phyloP scores from a whole-genome alignment of 30 jellyfish, hydroid and myxozoan genomes.

The Morbakka virulenta region DNA sequence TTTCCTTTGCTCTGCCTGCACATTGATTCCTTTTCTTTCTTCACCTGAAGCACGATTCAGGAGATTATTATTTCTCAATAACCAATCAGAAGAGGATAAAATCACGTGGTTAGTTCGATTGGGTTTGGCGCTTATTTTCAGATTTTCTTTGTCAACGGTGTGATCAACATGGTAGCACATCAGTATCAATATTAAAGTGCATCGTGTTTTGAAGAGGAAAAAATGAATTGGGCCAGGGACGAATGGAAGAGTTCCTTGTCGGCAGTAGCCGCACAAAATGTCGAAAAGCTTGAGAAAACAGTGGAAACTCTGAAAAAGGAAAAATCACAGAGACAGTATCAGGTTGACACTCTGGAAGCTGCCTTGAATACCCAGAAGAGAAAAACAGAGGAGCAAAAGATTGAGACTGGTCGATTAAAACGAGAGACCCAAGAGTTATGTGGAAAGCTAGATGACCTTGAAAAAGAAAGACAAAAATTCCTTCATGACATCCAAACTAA shows the following conservation, averaged over 20 bases:
- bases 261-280: slow-evolving; percentile 59
- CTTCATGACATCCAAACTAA: slow-evolving; percentile 76
- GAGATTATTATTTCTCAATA: too few relatives aligned
- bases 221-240: slow-evolving; percentile 95
- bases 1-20: too few relatives aligned
- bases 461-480: slow-evolving; percentile 46
- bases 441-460: slow-evolving; percentile 36
- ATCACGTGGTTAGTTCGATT: too few relatives aligned
- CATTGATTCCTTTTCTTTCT: too few relatives aligned
- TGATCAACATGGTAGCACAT: too few relatives aligned
- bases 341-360: slow-evolving; percentile 72
- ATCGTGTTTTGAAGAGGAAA: too few relatives aligned
- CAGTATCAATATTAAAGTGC: too few relatives aligned
- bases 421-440: slow-evolving; percentile 61
- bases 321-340: slow-evolving; percentile 62
- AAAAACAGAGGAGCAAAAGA: slow-evolving; percentile 73
- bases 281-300: slow-evolving; percentile 61
- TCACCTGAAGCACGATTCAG: too few relatives aligned
- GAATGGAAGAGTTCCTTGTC: slow-evolving; percentile 89
- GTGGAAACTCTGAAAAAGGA: slow-evolving; percentile 71
- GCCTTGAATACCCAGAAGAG: slow-evolving; percentile 66
- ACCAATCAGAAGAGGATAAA: too few relatives aligned
- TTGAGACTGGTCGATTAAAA: slow-evolving; percentile 15
- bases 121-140: too few relatives aligned
- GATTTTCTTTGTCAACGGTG: too few relatives aligned